A percentile compares a stretch with the other conserved stretches of the same genome.
These are phyloP conservation scores for Carterocephalus palaemon DNA, from an alignment of 2,888 invertebrate genomes.

Conservation along the genomic window DNA sequence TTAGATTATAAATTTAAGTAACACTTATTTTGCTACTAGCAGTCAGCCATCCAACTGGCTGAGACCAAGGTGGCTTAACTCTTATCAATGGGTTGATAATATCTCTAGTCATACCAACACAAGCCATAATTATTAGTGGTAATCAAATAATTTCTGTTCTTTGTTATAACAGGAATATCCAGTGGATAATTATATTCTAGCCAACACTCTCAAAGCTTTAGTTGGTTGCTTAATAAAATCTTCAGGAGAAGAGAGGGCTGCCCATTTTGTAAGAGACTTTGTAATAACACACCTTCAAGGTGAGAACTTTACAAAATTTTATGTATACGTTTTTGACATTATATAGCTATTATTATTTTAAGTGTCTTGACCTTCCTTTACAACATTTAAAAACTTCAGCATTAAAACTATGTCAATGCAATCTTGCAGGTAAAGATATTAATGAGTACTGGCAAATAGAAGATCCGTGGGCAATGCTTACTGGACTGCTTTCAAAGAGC, in stretches of 20 bases:
- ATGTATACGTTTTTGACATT: conserved; percentile 3
- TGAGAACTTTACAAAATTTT: conserved; percentile 27
- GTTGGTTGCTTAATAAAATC: conserved; percentile 86
- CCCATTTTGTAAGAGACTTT: conserved; percentile 91
- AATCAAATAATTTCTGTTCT: neutral
- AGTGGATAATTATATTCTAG: conserved; percentile 80
- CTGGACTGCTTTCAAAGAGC: conserved; percentile 79
- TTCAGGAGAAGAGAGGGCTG: conserved; percentile 81
- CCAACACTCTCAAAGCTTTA: conserved; percentile 88
- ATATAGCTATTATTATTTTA: conserved; percentile 2
- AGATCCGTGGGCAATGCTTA: conserved; percentile 86
- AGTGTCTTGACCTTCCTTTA: no score
- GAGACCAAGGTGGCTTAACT: no score
- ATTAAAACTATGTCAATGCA: no score
- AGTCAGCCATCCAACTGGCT: no score
- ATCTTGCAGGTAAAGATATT: conserved; percentile 84
- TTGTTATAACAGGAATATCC: conserved; percentile 83
- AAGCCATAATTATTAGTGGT: no score
- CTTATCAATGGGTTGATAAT: no score
- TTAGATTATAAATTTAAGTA: no score
- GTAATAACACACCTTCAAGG: conserved; percentile 90
- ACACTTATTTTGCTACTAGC: no score
- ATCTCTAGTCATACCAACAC: no score
- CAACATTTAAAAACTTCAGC: no score
- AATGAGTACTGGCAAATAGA: conserved; percentile 90